These are phyloP conservation scores for Oxyura jamaicensis DNA, from an alignment of 2,113 vertebrate species.

Conservation along the genomic window DNA sequence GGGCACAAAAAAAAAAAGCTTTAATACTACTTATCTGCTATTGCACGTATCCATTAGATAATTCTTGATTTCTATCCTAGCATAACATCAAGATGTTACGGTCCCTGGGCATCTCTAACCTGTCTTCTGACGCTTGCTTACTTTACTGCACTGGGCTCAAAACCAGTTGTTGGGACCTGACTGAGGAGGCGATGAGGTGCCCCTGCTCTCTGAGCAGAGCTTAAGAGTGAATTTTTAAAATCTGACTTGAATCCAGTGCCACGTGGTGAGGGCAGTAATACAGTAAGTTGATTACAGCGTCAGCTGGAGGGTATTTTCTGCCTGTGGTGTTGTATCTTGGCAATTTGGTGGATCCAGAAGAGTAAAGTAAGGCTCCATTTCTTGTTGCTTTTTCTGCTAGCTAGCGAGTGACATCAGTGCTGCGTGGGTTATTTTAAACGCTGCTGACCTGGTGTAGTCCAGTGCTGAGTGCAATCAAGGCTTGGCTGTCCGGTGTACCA, in stretches of 20 bases:
- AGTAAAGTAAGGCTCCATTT: background rate
- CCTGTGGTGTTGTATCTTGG: background rate
- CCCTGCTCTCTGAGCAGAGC: background rate
- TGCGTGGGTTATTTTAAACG: too few species aligned
- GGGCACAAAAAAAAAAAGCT: background rate
- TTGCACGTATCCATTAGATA: accelerated
- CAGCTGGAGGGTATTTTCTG: background rate
- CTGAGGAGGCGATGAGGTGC: background rate
- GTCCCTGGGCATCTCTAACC: too few species aligned
- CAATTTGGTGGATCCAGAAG: background rate
- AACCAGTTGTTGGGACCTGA: background rate
- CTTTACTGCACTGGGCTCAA: background rate
- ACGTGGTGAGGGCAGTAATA: background rate
- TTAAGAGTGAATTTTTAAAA: background rate
- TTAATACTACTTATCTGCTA: background rate
- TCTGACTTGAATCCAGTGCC: background rate
- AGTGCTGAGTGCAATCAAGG: background rate
- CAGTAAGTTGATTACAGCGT: background rate
- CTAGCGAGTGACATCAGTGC: background rate
- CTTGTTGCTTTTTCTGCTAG: background rate
- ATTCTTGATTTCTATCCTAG: background rate
- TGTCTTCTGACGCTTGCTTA: background rate
- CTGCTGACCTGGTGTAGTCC: background rate
- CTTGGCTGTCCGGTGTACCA: accelerated
- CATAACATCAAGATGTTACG: background rate